Conservation (phyloP, 2,797 vertebrate genomes). For the Neosilurus mollespiculum region DNA sequence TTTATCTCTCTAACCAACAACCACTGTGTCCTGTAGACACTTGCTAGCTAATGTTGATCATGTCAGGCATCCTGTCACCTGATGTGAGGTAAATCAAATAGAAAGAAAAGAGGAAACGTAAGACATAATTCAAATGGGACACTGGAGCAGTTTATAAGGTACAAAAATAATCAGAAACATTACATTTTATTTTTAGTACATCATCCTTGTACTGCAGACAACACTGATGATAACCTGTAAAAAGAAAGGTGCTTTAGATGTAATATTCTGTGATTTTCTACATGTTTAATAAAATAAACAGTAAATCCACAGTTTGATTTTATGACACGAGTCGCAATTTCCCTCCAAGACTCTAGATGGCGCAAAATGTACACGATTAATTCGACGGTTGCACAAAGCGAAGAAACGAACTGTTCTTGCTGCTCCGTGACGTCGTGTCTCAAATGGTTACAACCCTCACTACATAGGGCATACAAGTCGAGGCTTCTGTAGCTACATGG, state of each 20-base stretch:
- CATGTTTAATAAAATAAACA: not conserved
- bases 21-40: not conserved
- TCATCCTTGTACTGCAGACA: not conserved
- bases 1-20: not conserved
- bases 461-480: not conserved
- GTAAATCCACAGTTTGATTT: not conserved
- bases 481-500: not conserved
- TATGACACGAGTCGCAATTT: not conserved
- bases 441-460: not conserved
- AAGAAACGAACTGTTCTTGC: not conserved
- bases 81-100: not conserved
- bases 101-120: not conserved
- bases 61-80: not conserved
- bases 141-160: not conserved
- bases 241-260: not conserved
- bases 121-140: not conserved
- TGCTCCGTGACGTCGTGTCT: not conserved
- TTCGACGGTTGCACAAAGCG: not conserved
- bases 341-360: not conserved
- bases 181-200: not conserved
- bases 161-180: not conserved
- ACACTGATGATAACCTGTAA: not conserved
- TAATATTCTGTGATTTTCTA: not conserved
- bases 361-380: not conserved
- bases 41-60: not conserved